phyloP scores from a whole-genome alignment of 2,888 invertebrate species.

The Hanleya hanleyi region DNA sequence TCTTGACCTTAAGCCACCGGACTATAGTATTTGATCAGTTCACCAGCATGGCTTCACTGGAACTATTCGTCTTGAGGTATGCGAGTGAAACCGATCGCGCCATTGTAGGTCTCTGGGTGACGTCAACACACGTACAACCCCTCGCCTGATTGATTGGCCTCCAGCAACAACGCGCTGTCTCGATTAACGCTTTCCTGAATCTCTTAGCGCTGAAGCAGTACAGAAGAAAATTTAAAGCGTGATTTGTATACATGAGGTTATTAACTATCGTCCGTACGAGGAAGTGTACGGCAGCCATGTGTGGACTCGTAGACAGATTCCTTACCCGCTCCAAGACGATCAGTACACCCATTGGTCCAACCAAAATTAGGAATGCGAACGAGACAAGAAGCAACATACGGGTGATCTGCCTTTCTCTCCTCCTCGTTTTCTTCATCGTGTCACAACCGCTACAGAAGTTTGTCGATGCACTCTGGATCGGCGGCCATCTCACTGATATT shows the following conservation, averaged over 20 bases:
- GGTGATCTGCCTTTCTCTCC: conserved; percentile 21
- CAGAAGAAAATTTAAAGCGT: not conserved
- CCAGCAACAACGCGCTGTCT: not conserved
- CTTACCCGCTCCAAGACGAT: conserved; percentile 25
- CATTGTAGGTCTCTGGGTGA: too few species aligned
- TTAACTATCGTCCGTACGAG: not conserved
- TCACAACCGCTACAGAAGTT: too few species aligned
- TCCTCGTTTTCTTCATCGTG: not conserved
- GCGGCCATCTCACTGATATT: too few species aligned
- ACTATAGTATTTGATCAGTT: too few species aligned
- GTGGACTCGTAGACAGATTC: conserved; percentile 9
- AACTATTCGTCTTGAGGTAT: too few species aligned
- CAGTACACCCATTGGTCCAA: conserved; percentile 28
- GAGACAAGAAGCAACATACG: conserved; percentile 28
- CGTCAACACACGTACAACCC: too few species aligned
- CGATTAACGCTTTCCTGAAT: not conserved
- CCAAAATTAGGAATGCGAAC: conserved; percentile 25
- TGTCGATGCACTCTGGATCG: not conserved
- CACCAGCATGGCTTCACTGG: too few species aligned
- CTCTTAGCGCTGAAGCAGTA: not conserved
- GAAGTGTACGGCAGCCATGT: not conserved
- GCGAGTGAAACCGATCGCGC: too few species aligned
- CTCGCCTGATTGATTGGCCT: too few species aligned
- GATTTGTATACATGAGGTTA: conserved; percentile 2
- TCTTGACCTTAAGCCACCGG: too few species aligned